A percentile compares a stretch with the other conserved stretches of the same genome.
Evolutionary conservation across 2,113 vertebrate genomes (phyloP).

Genomic region (Saguinus imperator): DNA sequence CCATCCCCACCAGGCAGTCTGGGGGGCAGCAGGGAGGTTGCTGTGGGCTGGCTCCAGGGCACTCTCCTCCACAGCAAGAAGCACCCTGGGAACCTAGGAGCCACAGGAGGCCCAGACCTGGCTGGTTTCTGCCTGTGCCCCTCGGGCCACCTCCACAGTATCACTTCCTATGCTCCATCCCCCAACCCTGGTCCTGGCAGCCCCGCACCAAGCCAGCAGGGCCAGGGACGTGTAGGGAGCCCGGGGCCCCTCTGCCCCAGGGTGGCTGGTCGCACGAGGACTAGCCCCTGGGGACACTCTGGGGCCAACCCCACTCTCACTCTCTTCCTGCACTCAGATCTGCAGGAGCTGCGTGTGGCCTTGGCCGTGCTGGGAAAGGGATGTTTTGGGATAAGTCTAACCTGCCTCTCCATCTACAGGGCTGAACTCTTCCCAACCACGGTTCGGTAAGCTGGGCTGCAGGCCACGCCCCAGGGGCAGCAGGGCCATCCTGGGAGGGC

Average conservation of each 20-base stretch:
- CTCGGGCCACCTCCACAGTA: rapidly evolving
- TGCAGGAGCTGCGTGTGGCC: slow-evolving; percentile 80
- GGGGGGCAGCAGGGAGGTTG: neutral
- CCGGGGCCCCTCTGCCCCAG: neutral
- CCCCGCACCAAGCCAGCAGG: neutral
- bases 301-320: rapidly evolving
- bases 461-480: neutral
- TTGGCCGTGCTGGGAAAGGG: slow-evolving; percentile 89
- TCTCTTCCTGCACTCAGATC: slow-evolving; percentile 76
- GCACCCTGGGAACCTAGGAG: neutral
- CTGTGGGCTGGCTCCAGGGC: neutral
- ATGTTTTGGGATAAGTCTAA: slow-evolving; percentile 84
- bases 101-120: neutral
- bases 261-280: too few species aligned
- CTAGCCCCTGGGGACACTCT: neutral
- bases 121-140: neutral
- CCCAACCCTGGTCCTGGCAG: rapidly evolving
- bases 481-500: neutral
- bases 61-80: neutral
- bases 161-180: neutral
- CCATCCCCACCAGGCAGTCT: neutral
- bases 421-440: slow-evolving; percentile 88
- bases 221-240: rapidly evolving
- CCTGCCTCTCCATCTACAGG: slow-evolving; percentile 83
- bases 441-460: slow-evolving; percentile 80